phyloP scores from a whole-genome alignment of 2,888 invertebrate species.

The Antitype chi region DNA sequence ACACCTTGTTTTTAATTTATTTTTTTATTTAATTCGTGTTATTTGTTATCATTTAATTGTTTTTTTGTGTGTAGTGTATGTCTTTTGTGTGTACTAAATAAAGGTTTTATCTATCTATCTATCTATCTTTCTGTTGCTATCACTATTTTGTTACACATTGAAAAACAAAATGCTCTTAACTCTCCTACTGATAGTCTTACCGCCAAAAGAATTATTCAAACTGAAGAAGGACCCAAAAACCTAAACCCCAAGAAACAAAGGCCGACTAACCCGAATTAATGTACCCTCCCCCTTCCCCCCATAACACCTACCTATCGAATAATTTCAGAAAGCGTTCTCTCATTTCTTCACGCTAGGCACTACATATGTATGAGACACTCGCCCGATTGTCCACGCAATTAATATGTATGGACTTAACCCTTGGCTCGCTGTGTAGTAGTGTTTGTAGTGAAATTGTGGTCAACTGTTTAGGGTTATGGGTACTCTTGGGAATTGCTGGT shows the following conservation, averaged over 20 bases:
- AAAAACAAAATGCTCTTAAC: not conserved
- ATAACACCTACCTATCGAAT: constrained; percentile 42
- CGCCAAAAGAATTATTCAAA: not conserved
- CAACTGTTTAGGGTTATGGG: constrained; percentile 45
- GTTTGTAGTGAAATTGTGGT: constrained; percentile 33
- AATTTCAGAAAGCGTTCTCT: constrained; percentile 65
- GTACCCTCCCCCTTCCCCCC: not conserved
- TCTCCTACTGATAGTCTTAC: not conserved
- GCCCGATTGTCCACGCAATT: constrained; percentile 69
- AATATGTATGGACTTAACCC: constrained; percentile 72
- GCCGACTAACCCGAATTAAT: constrained; percentile 51
- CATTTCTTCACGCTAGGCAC: constrained; percentile 49
- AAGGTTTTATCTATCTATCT: too few relatives aligned
- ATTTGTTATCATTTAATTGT: too few relatives aligned
- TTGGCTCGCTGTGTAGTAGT: constrained; percentile 30
- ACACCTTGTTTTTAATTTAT: too few relatives aligned
- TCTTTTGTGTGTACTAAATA: too few relatives aligned
- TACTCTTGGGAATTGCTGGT: constrained; percentile 45
- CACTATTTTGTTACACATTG: not conserved
- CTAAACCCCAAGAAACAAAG: constrained; percentile 35
- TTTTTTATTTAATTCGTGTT: too few relatives aligned
- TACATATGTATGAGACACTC: constrained; percentile 71
- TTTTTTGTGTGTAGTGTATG: too few relatives aligned
- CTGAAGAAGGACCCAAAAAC: not conserved
- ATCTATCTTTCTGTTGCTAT: not conserved